These are phyloP conservation scores for Mustela lutreola DNA, from an alignment of 2,113 vertebrate genomes.

Conservation along the genomic window DNA sequence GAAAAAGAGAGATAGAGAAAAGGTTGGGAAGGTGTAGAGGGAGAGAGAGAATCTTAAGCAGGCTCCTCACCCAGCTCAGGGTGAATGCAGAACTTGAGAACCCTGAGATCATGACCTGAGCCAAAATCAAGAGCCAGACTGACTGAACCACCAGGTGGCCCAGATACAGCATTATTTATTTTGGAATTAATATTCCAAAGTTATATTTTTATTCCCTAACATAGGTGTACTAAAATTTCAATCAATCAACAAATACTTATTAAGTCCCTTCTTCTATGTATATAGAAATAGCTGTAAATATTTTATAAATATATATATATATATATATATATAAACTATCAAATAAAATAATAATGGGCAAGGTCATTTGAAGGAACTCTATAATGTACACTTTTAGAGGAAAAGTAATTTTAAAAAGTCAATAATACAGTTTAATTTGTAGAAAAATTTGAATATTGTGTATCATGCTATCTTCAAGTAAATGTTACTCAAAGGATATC, in stretches of 20 bases:
- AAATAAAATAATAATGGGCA: conserved; percentile 12
- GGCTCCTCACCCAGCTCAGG: neutral
- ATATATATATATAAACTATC: neutral
- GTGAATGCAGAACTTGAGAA: neutral
- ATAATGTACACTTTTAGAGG: neutral
- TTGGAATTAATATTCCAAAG: conserved; percentile 1
- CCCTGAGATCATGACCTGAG: neutral
- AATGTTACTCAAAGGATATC: neutral
- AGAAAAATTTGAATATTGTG: neutral
- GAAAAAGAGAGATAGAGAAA: neutral
- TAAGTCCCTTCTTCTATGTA: neutral
- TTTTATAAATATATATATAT: neutral
- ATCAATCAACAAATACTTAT: neutral
- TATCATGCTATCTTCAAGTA: neutral
- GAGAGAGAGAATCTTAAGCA: neutral
- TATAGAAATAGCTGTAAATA: neutral
- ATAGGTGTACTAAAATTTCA: neutral
- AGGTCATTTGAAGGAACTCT: neutral
- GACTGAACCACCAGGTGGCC: neutral
- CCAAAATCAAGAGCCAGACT: neutral
- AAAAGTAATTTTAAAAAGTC: conserved; percentile 6
- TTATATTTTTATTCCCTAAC: conserved; percentile 29
- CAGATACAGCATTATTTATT: neutral
- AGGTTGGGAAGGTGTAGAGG: neutral
- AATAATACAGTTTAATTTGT: neutral